These are phyloP conservation scores for Sula dactylatra DNA, from an alignment of 2,113 vertebrate species.

Conservation along the genomic window DNA sequence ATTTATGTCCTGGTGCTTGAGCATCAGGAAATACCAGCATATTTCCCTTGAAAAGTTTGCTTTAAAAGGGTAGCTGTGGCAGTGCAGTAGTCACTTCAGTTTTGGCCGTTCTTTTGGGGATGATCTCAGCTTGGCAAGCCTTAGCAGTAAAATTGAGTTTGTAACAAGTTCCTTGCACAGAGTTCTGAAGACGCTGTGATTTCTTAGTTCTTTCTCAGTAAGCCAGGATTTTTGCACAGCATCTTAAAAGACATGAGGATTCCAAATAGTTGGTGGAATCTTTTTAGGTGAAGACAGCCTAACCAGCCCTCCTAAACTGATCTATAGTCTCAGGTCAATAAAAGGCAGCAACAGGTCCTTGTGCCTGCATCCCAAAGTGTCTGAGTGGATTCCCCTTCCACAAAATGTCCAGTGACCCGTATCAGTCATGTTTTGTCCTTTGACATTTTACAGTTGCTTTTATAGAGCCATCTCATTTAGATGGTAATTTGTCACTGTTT, in stretches of 20 bases:
- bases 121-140: background rate
- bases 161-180: background rate
- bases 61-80: background rate
- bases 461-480: constrained; percentile 13
- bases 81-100: background rate
- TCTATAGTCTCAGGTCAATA: background rate
- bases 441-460: constrained; percentile 54
- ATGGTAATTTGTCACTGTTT: background rate
- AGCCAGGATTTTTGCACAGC: background rate
- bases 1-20: background rate
- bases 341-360: background rate
- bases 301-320: background rate
- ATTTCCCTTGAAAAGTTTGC: background rate
- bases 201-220: background rate
- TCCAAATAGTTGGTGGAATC: background rate
- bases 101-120: background rate
- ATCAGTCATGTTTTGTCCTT: background rate
- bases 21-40: background rate
- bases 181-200: background rate
- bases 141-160: background rate
- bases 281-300: background rate
- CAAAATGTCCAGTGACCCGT: background rate
- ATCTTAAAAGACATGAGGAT: background rate
- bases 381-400: background rate
- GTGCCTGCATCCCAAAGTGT: background rate